These are phyloP conservation scores for Engystomops pustulosus DNA, from an alignment of 2,113 vertebrate genomes.

Conservation along the genomic window DNA sequence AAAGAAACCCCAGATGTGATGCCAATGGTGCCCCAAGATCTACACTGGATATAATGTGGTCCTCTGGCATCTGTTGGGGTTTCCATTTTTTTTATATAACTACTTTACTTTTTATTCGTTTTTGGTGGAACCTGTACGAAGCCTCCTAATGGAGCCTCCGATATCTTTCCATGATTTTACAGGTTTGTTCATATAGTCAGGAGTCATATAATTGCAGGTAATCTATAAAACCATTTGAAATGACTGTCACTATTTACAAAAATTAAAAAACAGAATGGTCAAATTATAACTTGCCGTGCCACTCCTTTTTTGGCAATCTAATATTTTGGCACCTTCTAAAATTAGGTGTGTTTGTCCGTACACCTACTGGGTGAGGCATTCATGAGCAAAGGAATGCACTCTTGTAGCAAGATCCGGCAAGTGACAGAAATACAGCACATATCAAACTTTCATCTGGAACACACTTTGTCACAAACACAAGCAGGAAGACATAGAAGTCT, in stretches of 20 bases:
- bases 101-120: too few relatives aligned
- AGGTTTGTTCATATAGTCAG: background rate
- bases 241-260: background rate
- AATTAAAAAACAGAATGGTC: background rate
- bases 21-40: too few relatives aligned
- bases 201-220: background rate
- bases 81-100: too few relatives aligned
- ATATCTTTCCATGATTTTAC: background rate
- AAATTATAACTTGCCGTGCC: background rate
- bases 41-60: too few relatives aligned
- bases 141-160: too few relatives aligned
- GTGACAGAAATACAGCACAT: slow-evolving; percentile 23
- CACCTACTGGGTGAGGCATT: slow-evolving; percentile 65
- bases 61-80: too few relatives aligned
- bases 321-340: slow-evolving; percentile 28
- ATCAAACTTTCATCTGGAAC: background rate
- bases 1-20: too few relatives aligned
- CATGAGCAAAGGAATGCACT: slow-evolving; percentile 64
- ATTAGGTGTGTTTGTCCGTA: slow-evolving; percentile 62
- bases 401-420: slow-evolving; percentile 54
- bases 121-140: too few relatives aligned
- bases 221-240: background rate
- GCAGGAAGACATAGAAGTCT: background rate
- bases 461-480: background rate
- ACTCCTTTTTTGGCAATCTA: slow-evolving; percentile 8